phyloP scores from a whole-genome alignment of 2,888 invertebrate species.

The Nowickia ferox region DNA sequence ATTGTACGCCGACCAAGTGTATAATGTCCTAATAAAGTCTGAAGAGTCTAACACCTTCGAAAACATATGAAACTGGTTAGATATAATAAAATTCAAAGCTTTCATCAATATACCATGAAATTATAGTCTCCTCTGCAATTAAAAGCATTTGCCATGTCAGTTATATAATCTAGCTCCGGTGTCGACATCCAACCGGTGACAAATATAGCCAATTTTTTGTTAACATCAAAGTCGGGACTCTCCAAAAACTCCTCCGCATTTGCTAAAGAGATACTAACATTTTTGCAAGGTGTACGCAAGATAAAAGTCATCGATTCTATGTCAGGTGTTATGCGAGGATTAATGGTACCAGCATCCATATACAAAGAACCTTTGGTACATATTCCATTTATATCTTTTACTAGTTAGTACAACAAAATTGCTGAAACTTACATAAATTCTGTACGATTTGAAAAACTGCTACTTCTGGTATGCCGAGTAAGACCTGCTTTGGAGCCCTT shows the following conservation, averaged over 20 bases:
- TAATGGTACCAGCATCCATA: slow-evolving; percentile 66
- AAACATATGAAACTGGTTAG: neutral
- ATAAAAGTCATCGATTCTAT: slow-evolving; percentile 74
- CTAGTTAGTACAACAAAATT: neutral
- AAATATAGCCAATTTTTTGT: slow-evolving; percentile 76
- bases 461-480: slow-evolving; percentile 54
- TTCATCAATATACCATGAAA: slow-evolving; percentile 72
- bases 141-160: slow-evolving; percentile 76
- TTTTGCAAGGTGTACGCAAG: slow-evolving; percentile 72
- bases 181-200: slow-evolving; percentile 78
- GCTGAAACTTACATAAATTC: slow-evolving; percentile 40
- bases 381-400: neutral
- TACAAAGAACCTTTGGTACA: slow-evolving; percentile 73
- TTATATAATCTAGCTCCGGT: slow-evolving; percentile 70
- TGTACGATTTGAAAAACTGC: slow-evolving; percentile 31
- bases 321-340: slow-evolving; percentile 74
- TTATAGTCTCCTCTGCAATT: slow-evolving; percentile 77
- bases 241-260: slow-evolving; percentile 71
- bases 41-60: slow-evolving; percentile 79
- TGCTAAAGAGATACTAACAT: slow-evolving; percentile 73
- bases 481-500: slow-evolving; percentile 16
- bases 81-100: neutral
- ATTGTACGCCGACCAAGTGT: slow-evolving; percentile 81
- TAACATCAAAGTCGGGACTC: slow-evolving; percentile 74
- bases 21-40: slow-evolving; percentile 79